phyloP scores from a whole-genome alignment of 2,113 vertebrate genomes.

The Manacus vitellinus region DNA sequence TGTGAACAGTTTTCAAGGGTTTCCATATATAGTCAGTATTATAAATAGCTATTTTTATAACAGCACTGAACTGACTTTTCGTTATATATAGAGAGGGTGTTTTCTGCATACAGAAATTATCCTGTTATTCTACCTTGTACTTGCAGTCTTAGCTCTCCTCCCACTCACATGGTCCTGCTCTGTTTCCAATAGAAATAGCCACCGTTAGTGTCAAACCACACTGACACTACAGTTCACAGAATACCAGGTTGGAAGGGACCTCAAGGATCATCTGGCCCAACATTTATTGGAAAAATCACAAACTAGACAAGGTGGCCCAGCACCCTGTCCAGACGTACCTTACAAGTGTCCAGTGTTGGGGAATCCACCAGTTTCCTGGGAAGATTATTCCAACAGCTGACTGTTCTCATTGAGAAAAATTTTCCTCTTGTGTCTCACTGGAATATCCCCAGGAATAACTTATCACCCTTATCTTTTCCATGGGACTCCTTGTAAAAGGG shows the following conservation, averaged over 20 bases:
- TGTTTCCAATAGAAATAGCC: not conserved
- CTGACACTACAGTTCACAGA: not conserved
- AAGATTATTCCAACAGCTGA: not conserved
- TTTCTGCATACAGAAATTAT: conserved; percentile 1
- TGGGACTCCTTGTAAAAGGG: not conserved
- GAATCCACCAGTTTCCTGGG: not conserved
- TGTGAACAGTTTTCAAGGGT: conserved; percentile 7
- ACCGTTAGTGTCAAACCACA: not conserved
- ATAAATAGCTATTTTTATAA: conserved; percentile 32
- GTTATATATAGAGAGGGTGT: not conserved
- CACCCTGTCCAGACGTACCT: not conserved
- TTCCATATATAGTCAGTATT: conserved; percentile 54
- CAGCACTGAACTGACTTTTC: conserved; percentile 2
- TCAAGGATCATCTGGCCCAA: not conserved
- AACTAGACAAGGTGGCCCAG: not conserved
- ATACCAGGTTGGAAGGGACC: not conserved
- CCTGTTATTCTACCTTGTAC: not conserved
- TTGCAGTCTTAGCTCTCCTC: not conserved
- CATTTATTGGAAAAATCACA: not conserved
- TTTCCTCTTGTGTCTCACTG: not conserved
- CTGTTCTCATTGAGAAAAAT: not conserved
- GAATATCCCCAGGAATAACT: not conserved
- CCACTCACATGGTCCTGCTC: not conserved
- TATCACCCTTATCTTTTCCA: not conserved
- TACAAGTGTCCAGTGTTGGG: not conserved